These are phyloP conservation scores for Micromesistius poutassou DNA, from an alignment of 2,797 vertebrate genomes.

Conservation along the genomic window DNA sequence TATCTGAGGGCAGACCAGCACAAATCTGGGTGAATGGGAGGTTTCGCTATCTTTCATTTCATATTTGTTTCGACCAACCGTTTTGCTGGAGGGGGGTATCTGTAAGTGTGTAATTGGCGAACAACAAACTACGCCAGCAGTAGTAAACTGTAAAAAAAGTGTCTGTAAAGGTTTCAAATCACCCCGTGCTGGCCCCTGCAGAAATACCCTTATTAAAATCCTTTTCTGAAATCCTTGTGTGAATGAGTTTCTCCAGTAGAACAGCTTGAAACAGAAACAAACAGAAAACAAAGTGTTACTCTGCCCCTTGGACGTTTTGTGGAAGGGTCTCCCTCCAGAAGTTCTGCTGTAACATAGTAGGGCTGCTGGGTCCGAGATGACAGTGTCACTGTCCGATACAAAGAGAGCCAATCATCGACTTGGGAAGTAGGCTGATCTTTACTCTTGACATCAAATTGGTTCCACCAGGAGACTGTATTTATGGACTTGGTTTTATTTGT, in stretches of 20 bases:
- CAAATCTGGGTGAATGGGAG: background rate
- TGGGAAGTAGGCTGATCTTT: too few relatives aligned
- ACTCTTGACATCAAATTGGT: background rate
- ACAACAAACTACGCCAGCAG: background rate
- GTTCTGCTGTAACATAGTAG: background rate
- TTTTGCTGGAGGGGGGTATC: background rate
- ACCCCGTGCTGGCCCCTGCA: background rate
- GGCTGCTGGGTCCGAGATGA: background rate
- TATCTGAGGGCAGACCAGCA: background rate
- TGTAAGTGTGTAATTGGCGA: background rate
- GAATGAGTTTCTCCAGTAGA: background rate
- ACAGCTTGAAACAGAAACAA: background rate
- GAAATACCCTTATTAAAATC: background rate
- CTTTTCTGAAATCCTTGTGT: background rate
- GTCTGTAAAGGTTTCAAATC: background rate
- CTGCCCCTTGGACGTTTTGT: background rate
- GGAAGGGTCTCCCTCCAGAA: background rate
- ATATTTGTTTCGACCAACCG: background rate
- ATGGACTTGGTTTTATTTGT: background rate
- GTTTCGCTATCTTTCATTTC: background rate
- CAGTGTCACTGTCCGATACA: background rate
- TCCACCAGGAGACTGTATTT: background rate
- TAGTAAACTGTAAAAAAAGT: background rate
- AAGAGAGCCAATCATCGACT: too few relatives aligned
- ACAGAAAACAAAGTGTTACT: background rate